These are phyloP conservation scores for Prunella himalayana DNA, from an alignment of 2,113 vertebrate genomes.

Conservation along the genomic window DNA sequence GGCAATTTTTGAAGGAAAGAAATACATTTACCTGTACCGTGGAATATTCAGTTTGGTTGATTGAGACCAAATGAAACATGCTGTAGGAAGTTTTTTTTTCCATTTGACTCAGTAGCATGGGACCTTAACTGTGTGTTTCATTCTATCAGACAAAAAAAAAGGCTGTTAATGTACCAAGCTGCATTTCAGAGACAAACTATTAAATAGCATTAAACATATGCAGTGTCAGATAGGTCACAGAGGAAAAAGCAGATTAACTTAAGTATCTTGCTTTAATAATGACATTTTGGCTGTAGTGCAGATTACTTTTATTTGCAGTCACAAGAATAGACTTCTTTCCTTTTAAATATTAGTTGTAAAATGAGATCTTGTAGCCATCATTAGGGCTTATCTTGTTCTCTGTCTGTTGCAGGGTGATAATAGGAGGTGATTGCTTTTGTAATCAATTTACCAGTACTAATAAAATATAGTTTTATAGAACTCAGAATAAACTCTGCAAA, in stretches of 20 bases:
- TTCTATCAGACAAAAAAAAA: neutral
- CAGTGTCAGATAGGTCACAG: neutral
- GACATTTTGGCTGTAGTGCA: neutral
- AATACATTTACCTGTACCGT: neutral
- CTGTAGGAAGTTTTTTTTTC: neutral
- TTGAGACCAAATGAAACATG: neutral
- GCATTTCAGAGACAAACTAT: neutral
- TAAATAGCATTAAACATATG: constrained; percentile 5
- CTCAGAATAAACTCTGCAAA: constrained; percentile 66
- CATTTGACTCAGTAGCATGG: neutral
- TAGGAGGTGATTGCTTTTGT: constrained; percentile 68
- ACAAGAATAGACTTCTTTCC: constrained; percentile 69
- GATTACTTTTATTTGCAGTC: constrained; percentile 32
- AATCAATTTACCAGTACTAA: constrained; percentile 74
- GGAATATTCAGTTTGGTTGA: neutral
- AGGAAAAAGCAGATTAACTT: neutral
- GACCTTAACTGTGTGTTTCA: neutral
- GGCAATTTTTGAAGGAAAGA: neutral
- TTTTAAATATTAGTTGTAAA: constrained; percentile 74
- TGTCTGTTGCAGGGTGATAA: constrained; percentile 68
- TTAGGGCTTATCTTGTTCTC: constrained; percentile 38
- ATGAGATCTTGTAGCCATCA: constrained; percentile 58
- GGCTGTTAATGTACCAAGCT: neutral
- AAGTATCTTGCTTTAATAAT: neutral
- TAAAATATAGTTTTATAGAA: constrained; percentile 59